phyloP scores from a whole-genome alignment of 2,113 vertebrate species.

The Epinephelus fuscoguttatus region DNA sequence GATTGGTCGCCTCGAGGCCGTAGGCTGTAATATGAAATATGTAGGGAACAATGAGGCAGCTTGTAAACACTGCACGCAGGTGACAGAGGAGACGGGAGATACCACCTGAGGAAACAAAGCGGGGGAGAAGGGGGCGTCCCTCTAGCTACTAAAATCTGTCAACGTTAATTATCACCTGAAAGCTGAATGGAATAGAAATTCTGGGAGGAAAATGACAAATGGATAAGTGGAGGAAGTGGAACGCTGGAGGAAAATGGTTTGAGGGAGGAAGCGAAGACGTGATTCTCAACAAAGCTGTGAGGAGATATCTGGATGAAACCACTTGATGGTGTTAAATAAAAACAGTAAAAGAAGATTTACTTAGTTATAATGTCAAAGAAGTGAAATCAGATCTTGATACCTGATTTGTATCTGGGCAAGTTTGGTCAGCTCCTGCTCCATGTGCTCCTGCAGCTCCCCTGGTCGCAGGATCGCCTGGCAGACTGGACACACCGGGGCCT shows the following conservation, averaged over 20 bases:
- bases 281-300: not conserved
- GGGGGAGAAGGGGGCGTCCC: not conserved
- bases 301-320: not conserved
- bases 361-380: not conserved
- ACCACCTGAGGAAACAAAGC: constrained; percentile 42
- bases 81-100: constrained; percentile 58
- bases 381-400: constrained; percentile 76
- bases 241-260: not conserved
- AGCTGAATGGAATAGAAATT: constrained; percentile 39
- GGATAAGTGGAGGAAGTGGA: constrained; percentile 8
- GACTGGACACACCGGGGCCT: constrained; percentile 94
- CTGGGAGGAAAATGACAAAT: constrained; percentile 22
- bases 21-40: constrained; percentile 80
- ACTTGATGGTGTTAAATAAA: not conserved
- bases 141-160: constrained; percentile 46
- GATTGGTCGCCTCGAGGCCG: constrained; percentile 73
- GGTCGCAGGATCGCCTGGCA: constrained; percentile 93
- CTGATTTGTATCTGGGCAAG: constrained; percentile 92
- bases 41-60: constrained; percentile 79
- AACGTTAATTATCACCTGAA: constrained; percentile 53
- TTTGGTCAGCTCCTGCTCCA: constrained; percentile 95
- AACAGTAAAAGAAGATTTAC: not conserved
- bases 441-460: constrained; percentile 94
- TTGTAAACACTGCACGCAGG: constrained; percentile 77
- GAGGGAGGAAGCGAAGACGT: not conserved